Conservation (phyloP, 1,140 invertebrate species). For the Trichonephila clavipes region DNA sequence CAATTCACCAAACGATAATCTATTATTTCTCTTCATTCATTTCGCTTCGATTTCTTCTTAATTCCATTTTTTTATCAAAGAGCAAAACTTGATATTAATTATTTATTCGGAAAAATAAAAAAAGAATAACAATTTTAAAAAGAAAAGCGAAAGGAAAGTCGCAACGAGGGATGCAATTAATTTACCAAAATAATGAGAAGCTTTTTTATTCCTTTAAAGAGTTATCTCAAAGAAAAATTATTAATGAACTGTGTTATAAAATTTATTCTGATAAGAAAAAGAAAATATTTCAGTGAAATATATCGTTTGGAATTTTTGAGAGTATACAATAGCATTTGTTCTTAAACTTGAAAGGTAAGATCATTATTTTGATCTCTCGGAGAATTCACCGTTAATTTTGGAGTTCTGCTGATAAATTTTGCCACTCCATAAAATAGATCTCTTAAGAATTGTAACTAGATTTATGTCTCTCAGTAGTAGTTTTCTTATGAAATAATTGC, state of each 20-base stretch:
- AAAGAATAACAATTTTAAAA: background rate
- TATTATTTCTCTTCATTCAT: background rate
- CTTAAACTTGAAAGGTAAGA: background rate
- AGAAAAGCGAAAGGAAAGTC: background rate
- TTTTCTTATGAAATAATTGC: too few species aligned
- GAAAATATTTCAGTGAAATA: background rate
- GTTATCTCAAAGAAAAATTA: background rate
- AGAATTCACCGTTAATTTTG: too few species aligned
- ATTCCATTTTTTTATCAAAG: background rate
- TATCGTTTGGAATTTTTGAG: background rate
- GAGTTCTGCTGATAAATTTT: too few species aligned
- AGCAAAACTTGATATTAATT: too few species aligned
- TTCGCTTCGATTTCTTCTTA: background rate
- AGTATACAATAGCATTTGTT: background rate
- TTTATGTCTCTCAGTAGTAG: too few species aligned
- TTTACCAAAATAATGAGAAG: background rate
- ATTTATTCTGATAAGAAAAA: background rate
- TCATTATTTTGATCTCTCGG: background rate
- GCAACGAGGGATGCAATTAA: background rate
- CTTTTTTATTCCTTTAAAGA: background rate
- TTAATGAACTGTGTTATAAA: background rate
- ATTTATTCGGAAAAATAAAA: background rate
- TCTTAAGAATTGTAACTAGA: too few species aligned
- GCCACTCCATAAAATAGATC: too few species aligned
- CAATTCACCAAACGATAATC: too few species aligned